Percentiles rank a stretch among this genome's conserved stretches.
phyloP scores from a whole-genome alignment of 2,797 vertebrate species.

The Galago senegalensis region DNA sequence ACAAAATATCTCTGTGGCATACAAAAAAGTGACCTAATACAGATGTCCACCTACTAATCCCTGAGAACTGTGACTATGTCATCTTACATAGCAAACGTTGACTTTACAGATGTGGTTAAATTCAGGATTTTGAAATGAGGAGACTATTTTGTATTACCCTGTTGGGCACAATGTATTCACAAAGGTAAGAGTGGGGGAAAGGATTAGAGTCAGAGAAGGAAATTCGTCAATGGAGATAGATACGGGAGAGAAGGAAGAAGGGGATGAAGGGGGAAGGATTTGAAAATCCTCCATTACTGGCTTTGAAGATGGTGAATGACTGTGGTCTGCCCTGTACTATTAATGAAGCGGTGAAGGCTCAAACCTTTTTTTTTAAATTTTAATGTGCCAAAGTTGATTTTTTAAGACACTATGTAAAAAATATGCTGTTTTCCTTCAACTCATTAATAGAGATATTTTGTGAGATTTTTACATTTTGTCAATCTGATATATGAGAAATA shows the following conservation, averaged over 20 bases:
- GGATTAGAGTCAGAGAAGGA: neutral
- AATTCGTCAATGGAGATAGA: neutral
- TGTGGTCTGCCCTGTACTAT: neutral
- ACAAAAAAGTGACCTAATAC: neutral
- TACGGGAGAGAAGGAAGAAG: neutral
- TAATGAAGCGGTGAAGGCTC: neutral
- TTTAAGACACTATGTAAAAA: neutral
- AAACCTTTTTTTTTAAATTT: neutral
- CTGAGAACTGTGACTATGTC: neutral
- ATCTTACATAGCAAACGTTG: neutral
- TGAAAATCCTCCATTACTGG: neutral
- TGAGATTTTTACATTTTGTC: neutral
- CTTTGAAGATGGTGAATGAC: neutral
- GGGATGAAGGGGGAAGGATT: too few relatives aligned
- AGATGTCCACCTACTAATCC: neutral
- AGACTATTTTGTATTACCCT: neutral
- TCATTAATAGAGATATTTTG: neutral
- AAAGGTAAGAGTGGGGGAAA: neutral
- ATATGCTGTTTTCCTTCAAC: neutral
- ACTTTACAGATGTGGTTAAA: neutral
- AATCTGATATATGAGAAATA: neutral
- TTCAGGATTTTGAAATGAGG: neutral
- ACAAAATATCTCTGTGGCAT: neutral
- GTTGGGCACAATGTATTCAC: neutral
- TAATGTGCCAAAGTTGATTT: neutral